Base-by-base conservation (phyloP, 2,797 vertebrate species). In the Pangasius mekongensis region DNA sequence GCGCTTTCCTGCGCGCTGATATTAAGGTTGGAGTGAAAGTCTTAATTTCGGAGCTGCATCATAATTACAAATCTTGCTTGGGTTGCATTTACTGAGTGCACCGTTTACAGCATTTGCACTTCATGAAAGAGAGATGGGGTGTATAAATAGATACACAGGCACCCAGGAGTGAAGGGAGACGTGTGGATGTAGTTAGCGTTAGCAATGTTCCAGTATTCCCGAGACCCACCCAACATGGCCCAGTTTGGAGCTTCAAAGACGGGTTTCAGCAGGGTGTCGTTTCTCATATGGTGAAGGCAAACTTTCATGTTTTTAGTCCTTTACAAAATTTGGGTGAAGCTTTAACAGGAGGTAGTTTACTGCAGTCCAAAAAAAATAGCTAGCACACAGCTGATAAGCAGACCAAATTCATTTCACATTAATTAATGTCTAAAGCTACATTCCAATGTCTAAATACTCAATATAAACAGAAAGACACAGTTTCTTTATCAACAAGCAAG, bases 181-280 rank as follows among this genome's bases (percentile, higher is more conserved):
- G 92, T 92, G 87, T 90, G 92, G 91, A 92, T 92, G 87, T 89
- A 92, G 89, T 89, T 93, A 93, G 93, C 92, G 1, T 93, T 71
- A 90, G 91, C 87, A 89, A 92, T 90, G 92, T 89, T 93, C 92
- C 76, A 91, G 93, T 86, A 95, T 95, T 96, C 94, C 94, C 92
- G 78, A 93, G 90, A 94, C 91, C 93, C 95, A 94, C 91, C 90
- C 93, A 67, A 91, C 91, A 87, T 94, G 94, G 94, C 94, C 94
- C 94, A 96, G 92, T 94, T 96, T 90, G 91, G 91, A 91, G 93
- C 95, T 95, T 96, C 93, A 96, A 96, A 96, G 94, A 64, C 92
- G 27, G 87, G 86, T 91, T 94, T 89, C 92, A 94, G 94, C 93
- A 91, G 94, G 92, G 94, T 89, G 89, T 93, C 92, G 91, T 92